Base-by-base conservation (phyloP, 2,797 vertebrate species). In the Epinephelus malabaricus region DNA sequence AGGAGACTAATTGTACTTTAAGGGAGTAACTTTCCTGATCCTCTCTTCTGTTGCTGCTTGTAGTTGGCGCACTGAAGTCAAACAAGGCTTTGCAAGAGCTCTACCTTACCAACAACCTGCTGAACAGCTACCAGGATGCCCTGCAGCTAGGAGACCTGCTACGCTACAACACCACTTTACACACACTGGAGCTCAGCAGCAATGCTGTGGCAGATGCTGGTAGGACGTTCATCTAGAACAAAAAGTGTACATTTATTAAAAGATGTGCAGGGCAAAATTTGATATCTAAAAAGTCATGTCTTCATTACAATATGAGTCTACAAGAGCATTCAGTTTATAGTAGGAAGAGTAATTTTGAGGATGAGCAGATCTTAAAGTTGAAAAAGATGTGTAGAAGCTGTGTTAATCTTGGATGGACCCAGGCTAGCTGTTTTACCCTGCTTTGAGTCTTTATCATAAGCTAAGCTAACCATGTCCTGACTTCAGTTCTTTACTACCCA, bases 81-180 rank as follows among this genome's bases (percentile, higher is more conserved):
- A 96, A 96, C 80, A 50, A 67, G 25, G 51, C 83, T 30, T 78
- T 96, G 67, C 85, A 71, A 72, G 93, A 96, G 84, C 95, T 96
- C 47, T 90, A 94, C 79, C 91, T 96, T 1, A 76, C 85, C 69
- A 81, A 91, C 90, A 96, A 96, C 78, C 79, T 84, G 43, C 89
- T 96, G 64, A 96, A 95, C 88, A 91, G 95, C 76, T 94, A 92
- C 90, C 95, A 96, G 88, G 95, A 96, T 12, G 90, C 95, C 55
- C 88, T 96, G 88, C 93, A 96, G 73, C 80, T 96, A 1, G 92
- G 93, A 53, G 95, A 96, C 38, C 89, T 96, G 15, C 91, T 96
- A 4, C 89, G 87, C 63, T 93, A 90, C 86, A 96, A 96, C 92
- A 50, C 19, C 75, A 88, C 91, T 14, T 82, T 96, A 30, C 81